These are phyloP conservation scores for Ashinkailepas kermadecensis DNA, from an alignment of 2,888 invertebrate genomes.

Conservation along the genomic window DNA sequence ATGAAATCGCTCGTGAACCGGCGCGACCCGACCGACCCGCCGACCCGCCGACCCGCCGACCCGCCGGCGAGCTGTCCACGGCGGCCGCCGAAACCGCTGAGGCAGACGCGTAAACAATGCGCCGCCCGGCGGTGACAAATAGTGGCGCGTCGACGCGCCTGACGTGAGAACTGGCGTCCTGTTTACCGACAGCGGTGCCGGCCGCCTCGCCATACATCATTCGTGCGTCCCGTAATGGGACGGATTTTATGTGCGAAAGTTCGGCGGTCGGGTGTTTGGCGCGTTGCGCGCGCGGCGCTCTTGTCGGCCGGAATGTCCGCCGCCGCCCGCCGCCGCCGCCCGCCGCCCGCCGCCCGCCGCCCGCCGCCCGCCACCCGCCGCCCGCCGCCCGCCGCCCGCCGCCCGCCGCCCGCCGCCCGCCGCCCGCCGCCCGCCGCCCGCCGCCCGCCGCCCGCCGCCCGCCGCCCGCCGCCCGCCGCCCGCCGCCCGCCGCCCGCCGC, in stretches of 20 bases:
- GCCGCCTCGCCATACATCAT: not conserved
- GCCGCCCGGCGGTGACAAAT: not conserved
- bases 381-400: too few species aligned
- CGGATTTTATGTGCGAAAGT: not conserved
- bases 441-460: too few species aligned
- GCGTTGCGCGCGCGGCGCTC: not conserved
- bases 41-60: not conserved
- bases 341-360: too few species aligned
- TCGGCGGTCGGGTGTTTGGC: not conserved
- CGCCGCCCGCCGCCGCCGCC: too few species aligned
- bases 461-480: too few species aligned
- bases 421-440: too few species aligned
- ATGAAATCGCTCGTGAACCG: not conserved
- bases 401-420: too few species aligned
- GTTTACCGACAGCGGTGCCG: not conserved
- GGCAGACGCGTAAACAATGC: constrained; percentile 13
- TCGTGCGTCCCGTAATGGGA: not conserved
- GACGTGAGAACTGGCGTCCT: constrained; percentile 9
- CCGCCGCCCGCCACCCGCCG: too few species aligned
- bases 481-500: too few species aligned
- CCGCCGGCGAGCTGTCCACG: not conserved
- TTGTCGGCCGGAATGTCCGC: not conserved
- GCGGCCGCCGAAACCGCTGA: not conserved
- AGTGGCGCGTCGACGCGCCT: not conserved
- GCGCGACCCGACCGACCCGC: not conserved